Evolutionary conservation across 2,888 invertebrate genomes (phyloP).

Genomic region (Eupelmus urozonus): DNA sequence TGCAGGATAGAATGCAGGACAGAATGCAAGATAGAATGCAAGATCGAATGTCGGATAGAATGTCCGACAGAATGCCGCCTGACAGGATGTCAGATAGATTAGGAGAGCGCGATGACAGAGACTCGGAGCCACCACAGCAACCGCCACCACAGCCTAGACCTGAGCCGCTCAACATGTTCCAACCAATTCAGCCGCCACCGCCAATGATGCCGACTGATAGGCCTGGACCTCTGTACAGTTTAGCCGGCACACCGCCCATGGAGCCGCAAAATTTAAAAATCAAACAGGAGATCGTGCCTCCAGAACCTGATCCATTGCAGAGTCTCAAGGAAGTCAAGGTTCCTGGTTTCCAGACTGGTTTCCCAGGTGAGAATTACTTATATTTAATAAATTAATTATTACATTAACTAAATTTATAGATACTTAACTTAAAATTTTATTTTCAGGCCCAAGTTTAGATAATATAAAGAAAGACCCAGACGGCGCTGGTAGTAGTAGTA

Average conservation of each 20-base stretch:
- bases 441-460: slow-evolving; percentile 83
- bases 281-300: slow-evolving; percentile 82
- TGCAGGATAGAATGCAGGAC: slow-evolving; percentile 63
- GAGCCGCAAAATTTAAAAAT: slow-evolving; percentile 87
- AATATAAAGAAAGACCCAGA: slow-evolving; percentile 88
- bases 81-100: slow-evolving; percentile 59
- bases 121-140: slow-evolving; percentile 60
- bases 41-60: slow-evolving; percentile 68
- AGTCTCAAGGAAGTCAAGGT: slow-evolving; percentile 89
- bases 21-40: slow-evolving; percentile 63
- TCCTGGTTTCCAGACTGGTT: slow-evolving; percentile 83
- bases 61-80: slow-evolving; percentile 60
- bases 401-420: neutral
- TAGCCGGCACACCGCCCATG: slow-evolving; percentile 74
- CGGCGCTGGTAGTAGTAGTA: slow-evolving; percentile 71
- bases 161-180: slow-evolving; percentile 72
- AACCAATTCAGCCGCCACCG: slow-evolving; percentile 72
- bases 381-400: neutral
- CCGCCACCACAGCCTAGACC: slow-evolving; percentile 66
- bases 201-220: slow-evolving; percentile 68
- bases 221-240: slow-evolving; percentile 66
- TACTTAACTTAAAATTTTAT: neutral
- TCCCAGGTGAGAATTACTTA: slow-evolving; percentile 79
- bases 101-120: slow-evolving; percentile 63
- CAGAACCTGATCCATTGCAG: slow-evolving; percentile 84